phyloP scores from a whole-genome alignment of 1,140 invertebrate genomes.

The Pseudomyrmex concolor region DNA sequence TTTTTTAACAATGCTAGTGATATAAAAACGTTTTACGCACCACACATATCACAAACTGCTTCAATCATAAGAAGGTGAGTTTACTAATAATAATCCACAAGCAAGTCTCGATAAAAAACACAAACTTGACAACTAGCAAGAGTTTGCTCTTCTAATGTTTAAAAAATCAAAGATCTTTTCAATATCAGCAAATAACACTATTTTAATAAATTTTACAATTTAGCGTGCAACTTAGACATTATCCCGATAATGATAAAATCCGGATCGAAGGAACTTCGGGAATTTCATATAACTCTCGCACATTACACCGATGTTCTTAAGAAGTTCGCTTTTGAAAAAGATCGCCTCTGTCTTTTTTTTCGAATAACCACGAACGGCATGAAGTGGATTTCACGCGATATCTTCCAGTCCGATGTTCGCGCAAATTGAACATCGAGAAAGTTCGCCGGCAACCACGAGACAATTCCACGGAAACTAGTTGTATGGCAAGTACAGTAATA shows the following conservation, averaged over 20 bases:
- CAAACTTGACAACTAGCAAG: too few relatives aligned
- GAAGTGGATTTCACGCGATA: constrained; percentile 11
- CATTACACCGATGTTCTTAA: not conserved
- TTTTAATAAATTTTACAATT: not conserved
- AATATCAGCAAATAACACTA: not conserved
- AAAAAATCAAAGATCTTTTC: too few relatives aligned
- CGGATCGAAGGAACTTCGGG: constrained; percentile 11
- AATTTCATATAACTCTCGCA: constrained; percentile 15
- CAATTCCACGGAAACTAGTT: constrained; percentile 1
- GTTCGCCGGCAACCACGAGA: constrained; percentile 43
- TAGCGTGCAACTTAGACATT: constrained; percentile 11
- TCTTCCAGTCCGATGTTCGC: constrained; percentile 34
- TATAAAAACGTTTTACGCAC: constrained; percentile 3
- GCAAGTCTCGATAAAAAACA: constrained; percentile 6
- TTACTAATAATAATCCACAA: constrained; percentile 3
- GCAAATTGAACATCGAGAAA: constrained; percentile 25
- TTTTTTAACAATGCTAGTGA: not conserved
- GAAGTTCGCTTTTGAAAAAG: not conserved
- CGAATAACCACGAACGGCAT: not conserved
- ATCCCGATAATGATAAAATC: constrained; percentile 2
- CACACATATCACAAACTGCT: not conserved
- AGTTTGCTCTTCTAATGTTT: too few relatives aligned
- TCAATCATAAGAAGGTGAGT: not conserved
- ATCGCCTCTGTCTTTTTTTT: not conserved
- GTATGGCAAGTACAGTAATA: constrained; percentile 5